phyloP scores from a whole-genome alignment of 2,888 invertebrate genomes.

The Idaea biselata region DNA sequence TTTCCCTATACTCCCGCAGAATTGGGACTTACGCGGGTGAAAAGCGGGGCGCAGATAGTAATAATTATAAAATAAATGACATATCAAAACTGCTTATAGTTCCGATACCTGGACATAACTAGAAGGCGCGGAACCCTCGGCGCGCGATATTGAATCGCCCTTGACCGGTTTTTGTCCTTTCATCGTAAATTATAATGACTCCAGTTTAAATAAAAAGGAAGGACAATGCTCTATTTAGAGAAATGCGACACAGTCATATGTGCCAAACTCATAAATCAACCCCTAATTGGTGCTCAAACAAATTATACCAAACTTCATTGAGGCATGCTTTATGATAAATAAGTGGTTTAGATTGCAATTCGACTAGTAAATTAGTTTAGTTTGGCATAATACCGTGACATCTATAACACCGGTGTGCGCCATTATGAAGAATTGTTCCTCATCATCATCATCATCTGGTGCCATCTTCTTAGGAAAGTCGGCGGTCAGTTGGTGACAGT shows the following conservation, averaged over 20 bases:
- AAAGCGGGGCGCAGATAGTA: too few species aligned
- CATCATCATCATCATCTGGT: too few species aligned
- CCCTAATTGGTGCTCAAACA: background rate
- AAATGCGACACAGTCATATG: slow-evolving; percentile 31
- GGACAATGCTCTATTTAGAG: slow-evolving; percentile 44
- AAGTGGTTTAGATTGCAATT: slow-evolving; percentile 15
- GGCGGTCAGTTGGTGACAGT: too few species aligned
- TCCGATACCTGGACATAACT: too few species aligned
- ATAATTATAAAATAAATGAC: too few species aligned
- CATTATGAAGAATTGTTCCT: too few species aligned
- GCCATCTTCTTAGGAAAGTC: too few species aligned
- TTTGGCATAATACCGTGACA: slow-evolving; percentile 8
- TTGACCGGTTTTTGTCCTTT: background rate
- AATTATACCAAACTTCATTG: background rate
- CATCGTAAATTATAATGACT: slow-evolving; percentile 21
- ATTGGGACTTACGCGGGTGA: too few species aligned
- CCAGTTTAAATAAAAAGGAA: slow-evolving; percentile 37
- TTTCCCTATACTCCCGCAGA: too few species aligned
- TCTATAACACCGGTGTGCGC: background rate
- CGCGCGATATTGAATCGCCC: too few species aligned
- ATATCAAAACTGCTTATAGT: too few species aligned
- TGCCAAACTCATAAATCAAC: background rate
- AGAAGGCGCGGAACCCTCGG: too few species aligned
- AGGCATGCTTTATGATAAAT: background rate
- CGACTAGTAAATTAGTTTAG: slow-evolving; percentile 11